Conservation (phyloP, 2,113 vertebrate species). For the Alligator sinensis region DNA sequence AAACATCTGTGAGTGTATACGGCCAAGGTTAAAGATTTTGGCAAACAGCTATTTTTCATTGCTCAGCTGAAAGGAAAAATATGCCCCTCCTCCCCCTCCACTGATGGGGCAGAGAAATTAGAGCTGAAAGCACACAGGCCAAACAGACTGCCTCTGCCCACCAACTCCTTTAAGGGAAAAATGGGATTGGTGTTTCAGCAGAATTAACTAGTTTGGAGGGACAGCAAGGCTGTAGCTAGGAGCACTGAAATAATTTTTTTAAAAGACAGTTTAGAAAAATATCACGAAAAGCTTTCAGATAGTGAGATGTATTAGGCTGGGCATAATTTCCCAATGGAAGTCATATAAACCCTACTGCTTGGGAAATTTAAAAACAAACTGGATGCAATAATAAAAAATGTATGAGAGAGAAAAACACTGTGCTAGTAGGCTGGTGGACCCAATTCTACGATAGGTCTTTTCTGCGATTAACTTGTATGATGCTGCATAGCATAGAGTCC, state of each 20-base stretch:
- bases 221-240: constrained; percentile 30
- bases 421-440: constrained; percentile 15
- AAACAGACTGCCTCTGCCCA: constrained; percentile 67
- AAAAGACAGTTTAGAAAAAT: neutral
- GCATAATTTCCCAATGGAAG: neutral
- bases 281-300: constrained; percentile 1
- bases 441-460: constrained; percentile 37
- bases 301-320: neutral
- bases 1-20: constrained; percentile 77
- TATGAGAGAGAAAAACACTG: neutral
- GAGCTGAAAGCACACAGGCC: constrained; percentile 66
- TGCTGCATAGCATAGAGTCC: constrained; percentile 2
- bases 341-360: neutral
- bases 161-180: constrained; percentile 65
- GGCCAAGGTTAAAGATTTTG: constrained; percentile 78
- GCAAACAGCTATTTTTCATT: constrained; percentile 77
- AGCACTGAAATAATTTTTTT: constrained; percentile 11
- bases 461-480: constrained; percentile 26
- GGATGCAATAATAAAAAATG: constrained; percentile 25
- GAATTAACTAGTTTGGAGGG: constrained; percentile 44
- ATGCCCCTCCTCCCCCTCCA: constrained; percentile 56
- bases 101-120: constrained; percentile 65
- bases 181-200: constrained; percentile 65
- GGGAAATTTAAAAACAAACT: neutral
- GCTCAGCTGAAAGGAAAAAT: constrained; percentile 73